Conservation (phyloP, 2,888 invertebrate genomes). For the Pseudococcus longispinus region DNA sequence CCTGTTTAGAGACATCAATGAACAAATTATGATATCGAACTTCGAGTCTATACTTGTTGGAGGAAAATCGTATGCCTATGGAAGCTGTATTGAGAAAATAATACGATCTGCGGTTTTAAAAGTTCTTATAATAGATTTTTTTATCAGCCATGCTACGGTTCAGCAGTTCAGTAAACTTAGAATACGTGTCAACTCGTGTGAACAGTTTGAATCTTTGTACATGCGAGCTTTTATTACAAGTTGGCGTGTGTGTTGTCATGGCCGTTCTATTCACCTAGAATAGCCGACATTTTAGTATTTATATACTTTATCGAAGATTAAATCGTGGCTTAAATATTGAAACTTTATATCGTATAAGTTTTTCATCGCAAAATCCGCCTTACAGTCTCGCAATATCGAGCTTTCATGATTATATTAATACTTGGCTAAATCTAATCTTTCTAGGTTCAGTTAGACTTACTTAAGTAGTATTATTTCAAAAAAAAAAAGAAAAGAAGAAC, state of each 20-base stretch:
- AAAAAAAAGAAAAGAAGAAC: no score
- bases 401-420: no score
- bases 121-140: not conserved
- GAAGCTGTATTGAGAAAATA: not conserved
- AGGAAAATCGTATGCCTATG: not conserved
- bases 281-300: not conserved
- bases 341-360: not conserved
- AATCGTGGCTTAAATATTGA: constrained; percentile 27
- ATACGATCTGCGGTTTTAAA: not conserved
- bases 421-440: no score
- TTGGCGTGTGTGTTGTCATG: not conserved
- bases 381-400: not conserved
- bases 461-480: no score
- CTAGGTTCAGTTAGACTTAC: no score
- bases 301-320: constrained; percentile 15
- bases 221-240: constrained; percentile 2
- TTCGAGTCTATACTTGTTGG: no score
- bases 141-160: not conserved
- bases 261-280: constrained; percentile 22
- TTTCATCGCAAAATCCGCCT: not conserved
- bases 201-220: not conserved
- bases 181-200: constrained; percentile 17
- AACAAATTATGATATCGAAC: no score
- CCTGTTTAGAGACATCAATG: not conserved
- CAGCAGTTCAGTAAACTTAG: constrained; percentile 3